These are phyloP conservation scores for Microtus richardsoni DNA, from an alignment of 2,113 vertebrate species.

Conservation along the genomic window DNA sequence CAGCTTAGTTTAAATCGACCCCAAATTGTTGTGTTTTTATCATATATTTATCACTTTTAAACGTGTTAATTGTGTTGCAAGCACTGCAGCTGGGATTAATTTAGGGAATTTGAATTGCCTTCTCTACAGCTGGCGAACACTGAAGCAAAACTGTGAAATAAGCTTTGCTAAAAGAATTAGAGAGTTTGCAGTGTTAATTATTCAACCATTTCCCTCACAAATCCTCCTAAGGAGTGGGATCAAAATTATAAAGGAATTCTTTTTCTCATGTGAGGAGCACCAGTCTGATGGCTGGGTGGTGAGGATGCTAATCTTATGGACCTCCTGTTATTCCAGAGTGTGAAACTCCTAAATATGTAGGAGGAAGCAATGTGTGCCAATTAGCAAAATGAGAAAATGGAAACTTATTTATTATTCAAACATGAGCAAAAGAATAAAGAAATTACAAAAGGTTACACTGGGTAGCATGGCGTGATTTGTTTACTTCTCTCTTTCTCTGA, in stretches of 20 bases:
- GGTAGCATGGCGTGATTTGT: not conserved
- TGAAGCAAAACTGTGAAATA: slow-evolving; percentile 75
- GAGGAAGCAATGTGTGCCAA: not conserved
- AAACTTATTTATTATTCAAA: not conserved
- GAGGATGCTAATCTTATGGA: slow-evolving; percentile 19
- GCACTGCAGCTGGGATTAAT: slow-evolving; percentile 81
- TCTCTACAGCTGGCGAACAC: slow-evolving; percentile 75
- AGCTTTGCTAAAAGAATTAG: slow-evolving; percentile 71
- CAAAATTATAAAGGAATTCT: slow-evolving; percentile 41
- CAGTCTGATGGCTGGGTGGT: slow-evolving; percentile 13
- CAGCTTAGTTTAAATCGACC: slow-evolving; percentile 71
- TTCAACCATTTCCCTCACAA: slow-evolving; percentile 65
- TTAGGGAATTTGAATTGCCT: slow-evolving; percentile 75
- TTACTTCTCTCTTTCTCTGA: not conserved
- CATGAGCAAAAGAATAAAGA: not conserved
- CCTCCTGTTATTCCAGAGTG: not conserved
- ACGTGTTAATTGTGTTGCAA: slow-evolving; percentile 76
- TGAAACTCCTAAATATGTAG: slow-evolving; percentile 40
- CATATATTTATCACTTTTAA: slow-evolving; percentile 77
- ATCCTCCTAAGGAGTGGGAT: slow-evolving; percentile 56
- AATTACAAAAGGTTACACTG: not conserved
- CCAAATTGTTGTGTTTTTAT: slow-evolving; percentile 79
- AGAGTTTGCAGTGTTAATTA: slow-evolving; percentile 76
- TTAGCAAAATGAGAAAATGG: not conserved
- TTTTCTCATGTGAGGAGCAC: slow-evolving; percentile 33